Evolutionary conservation across 2,797 vertebrate genomes (phyloP).

Genomic region (Geotrypetes seraphini): DNA sequence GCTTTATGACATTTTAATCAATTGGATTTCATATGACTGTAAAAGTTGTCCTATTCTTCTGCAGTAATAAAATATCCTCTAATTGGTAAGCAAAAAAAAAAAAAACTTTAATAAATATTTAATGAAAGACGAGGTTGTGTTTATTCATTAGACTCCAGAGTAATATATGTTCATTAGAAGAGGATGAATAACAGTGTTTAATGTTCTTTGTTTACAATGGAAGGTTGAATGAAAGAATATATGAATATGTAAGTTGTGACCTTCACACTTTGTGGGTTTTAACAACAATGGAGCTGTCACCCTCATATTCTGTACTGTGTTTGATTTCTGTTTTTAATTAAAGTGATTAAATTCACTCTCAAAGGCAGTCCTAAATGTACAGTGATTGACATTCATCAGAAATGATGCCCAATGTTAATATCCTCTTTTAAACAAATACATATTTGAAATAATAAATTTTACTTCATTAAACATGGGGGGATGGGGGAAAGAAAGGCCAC

Average conservation of each 20-base stretch:
- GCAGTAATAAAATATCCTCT: constrained; percentile 23
- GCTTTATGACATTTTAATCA: not conserved
- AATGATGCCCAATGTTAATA: not conserved
- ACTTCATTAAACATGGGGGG: not conserved
- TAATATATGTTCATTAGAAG: constrained; percentile 54
- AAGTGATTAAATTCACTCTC: constrained; percentile 35
- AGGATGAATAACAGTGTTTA: constrained; percentile 47
- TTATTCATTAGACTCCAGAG: constrained; percentile 49
- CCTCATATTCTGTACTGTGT: constrained; percentile 8
- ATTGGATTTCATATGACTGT: not conserved
- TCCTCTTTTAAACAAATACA: fast-evolving
- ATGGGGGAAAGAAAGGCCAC: too few relatives aligned
- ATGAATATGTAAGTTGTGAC: constrained; percentile 55
- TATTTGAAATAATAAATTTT: not conserved
- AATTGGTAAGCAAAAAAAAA: constrained; percentile 33
- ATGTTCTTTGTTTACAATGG: constrained; percentile 64
- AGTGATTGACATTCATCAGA: not conserved
- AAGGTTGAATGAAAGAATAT: constrained; percentile 41
- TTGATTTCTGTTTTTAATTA: constrained; percentile 40
- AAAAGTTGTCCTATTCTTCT: too few relatives aligned
- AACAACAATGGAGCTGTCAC: constrained; percentile 23
- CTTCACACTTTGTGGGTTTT: constrained; percentile 27
- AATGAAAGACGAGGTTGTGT: constrained; percentile 49
- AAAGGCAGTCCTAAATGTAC: constrained; percentile 12
- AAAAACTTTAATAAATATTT: constrained; percentile 70